phyloP scores from a whole-genome alignment of 2,888 invertebrate species.

The Lingula anatina region DNA sequence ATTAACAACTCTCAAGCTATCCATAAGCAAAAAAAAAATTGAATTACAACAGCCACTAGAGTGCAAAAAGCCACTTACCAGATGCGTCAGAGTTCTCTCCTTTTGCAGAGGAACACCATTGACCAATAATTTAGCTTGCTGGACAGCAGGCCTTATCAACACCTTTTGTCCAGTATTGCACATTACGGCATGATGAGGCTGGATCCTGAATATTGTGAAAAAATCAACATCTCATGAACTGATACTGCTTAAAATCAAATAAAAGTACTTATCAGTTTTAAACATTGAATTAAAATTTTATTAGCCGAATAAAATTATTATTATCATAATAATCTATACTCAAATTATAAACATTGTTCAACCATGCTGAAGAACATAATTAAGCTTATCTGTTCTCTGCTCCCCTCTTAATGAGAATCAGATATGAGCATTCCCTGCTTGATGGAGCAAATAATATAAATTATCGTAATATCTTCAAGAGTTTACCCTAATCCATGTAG shows the following conservation, averaged over 20 bases:
- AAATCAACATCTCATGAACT: neutral
- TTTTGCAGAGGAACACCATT: slow-evolving; percentile 21
- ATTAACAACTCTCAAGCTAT: too few relatives aligned
- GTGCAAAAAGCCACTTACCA: slow-evolving; percentile 16
- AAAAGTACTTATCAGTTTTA: neutral
- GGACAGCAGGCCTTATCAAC: slow-evolving; percentile 14
- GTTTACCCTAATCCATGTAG: slow-evolving; percentile 27
- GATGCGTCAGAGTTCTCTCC: slow-evolving; percentile 18
- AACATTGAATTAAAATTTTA: neutral
- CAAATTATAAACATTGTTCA: too few relatives aligned
- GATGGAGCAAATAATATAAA: too few relatives aligned
- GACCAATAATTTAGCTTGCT: slow-evolving; percentile 14
- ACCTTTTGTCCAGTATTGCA: slow-evolving; percentile 15
- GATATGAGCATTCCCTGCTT: too few relatives aligned
- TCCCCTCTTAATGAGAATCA: too few relatives aligned
- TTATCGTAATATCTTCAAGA: too few relatives aligned
- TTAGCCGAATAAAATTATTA: too few relatives aligned
- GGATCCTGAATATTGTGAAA: slow-evolving; percentile 20
- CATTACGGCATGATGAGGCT: slow-evolving; percentile 21
- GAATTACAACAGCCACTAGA: too few relatives aligned
- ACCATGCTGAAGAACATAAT: too few relatives aligned
- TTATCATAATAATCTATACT: too few relatives aligned
- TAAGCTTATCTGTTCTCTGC: too few relatives aligned
- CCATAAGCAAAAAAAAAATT: too few relatives aligned
- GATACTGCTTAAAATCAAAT: neutral